Evolutionary conservation across 1,140 invertebrate genomes (phyloP).

Genomic region (Cydia splendana): DNA sequence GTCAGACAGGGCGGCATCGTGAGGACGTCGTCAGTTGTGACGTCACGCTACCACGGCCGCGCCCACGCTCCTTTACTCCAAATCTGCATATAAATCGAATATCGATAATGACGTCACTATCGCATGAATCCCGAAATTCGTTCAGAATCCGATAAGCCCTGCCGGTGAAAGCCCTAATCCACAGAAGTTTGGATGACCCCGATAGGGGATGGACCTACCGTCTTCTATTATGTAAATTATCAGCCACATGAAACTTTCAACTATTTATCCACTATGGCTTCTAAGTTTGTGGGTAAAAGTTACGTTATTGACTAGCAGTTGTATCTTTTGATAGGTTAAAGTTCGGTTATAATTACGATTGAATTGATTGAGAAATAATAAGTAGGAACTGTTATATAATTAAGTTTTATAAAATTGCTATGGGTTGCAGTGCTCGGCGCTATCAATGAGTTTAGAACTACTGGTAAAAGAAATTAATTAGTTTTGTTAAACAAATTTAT

Average conservation of each 20-base stretch:
- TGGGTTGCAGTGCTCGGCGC: background rate
- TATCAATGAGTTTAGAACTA: background rate
- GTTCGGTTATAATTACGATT: background rate
- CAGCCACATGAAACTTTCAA: conserved; percentile 70
- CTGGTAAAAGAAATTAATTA: background rate
- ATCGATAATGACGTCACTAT: conserved; percentile 75
- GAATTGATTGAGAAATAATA: conserved; percentile 9
- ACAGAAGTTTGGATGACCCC: conserved; percentile 74
- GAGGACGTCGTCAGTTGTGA: conserved; percentile 41
- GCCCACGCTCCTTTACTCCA: conserved; percentile 58
- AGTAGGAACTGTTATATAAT: background rate
- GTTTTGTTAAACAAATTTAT: background rate
- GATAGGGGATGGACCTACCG: conserved; percentile 72
- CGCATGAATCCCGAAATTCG: conserved; percentile 73
- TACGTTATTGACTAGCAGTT: conserved; percentile 65
- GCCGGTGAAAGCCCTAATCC: conserved; percentile 72
- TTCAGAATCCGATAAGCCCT: conserved; percentile 75
- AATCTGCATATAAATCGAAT: conserved; percentile 80
- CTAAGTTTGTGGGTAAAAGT: conserved; percentile 69
- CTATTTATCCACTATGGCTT: conserved; percentile 57
- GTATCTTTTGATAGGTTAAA: conserved; percentile 56
- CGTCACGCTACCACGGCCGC: conserved; percentile 38
- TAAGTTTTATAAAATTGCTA: background rate
- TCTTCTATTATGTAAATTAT: conserved; percentile 78
- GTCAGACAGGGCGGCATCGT: conserved; percentile 40